Conservation (phyloP, 1,140 invertebrate genomes). For the Brachionus calyciflorus region DNA sequence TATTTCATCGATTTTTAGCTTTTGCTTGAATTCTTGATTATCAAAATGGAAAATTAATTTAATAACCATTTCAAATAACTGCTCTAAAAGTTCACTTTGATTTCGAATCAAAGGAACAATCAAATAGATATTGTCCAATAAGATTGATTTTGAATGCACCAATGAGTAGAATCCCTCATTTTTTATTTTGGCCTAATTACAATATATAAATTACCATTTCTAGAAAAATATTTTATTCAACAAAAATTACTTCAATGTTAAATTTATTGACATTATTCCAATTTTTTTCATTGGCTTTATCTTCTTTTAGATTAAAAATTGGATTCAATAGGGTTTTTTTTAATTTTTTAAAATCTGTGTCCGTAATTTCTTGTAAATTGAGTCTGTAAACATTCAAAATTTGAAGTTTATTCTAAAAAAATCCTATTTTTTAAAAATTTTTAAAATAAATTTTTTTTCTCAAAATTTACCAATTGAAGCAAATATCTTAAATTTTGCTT, state of each 20-base stretch:
- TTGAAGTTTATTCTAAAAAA: not conserved
- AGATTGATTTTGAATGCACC: not conserved
- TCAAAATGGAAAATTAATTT: not conserved
- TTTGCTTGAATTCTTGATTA: not conserved
- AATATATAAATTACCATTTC: not conserved
- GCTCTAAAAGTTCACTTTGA: not conserved
- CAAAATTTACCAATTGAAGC: slow-evolving; percentile 13
- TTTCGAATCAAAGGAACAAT: not conserved
- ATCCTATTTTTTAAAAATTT: not conserved
- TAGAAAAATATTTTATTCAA: not conserved
- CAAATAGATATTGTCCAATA: slow-evolving; percentile 33
- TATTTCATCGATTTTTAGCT: not conserved
- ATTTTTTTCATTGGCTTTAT: not conserved
- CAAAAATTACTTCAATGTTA: not conserved
- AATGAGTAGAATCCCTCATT: not conserved
- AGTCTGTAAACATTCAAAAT: not conserved
- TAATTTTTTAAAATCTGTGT: not conserved
- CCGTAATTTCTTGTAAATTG: not conserved
- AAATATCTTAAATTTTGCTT: not conserved
- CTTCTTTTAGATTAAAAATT: not conserved
- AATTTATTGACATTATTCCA: not conserved
- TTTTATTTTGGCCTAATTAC: not conserved
- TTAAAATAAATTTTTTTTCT: not conserved
- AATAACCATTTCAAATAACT: not conserved
- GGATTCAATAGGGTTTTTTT: not conserved